Percentiles rank a stretch among this genome's conserved stretches.
phyloP scores from a whole-genome alignment of 1,140 invertebrate genomes.

The Pemphigus obesinymphae region DNA sequence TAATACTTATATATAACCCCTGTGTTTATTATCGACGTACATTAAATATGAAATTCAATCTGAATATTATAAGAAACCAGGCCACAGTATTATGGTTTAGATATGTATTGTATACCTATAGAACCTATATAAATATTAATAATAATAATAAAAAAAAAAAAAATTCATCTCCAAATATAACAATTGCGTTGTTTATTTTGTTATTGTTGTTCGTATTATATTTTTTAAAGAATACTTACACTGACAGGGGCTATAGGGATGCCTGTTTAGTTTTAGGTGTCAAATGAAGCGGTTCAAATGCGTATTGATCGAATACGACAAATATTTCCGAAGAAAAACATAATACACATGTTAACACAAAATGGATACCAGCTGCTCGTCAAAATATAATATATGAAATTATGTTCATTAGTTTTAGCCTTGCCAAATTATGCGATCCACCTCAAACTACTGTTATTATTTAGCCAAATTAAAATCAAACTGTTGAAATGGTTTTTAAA shows the following conservation, averaged over 20 bases:
- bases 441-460: too few relatives aligned
- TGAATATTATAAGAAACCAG: background rate
- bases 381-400: too few relatives aligned
- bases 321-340: background rate
- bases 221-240: conserved; percentile 11
- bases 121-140: too few relatives aligned
- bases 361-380: background rate
- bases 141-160: too few relatives aligned
- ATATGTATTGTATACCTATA: background rate
- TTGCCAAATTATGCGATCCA: too few relatives aligned
- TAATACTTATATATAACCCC: too few relatives aligned
- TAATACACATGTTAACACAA: background rate
- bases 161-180: background rate
- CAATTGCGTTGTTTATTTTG: background rate
- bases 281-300: conserved; percentile 19
- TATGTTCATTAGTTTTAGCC: too few relatives aligned
- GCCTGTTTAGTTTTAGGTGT: background rate
- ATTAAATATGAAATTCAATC: conserved; percentile 8
- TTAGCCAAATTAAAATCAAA: too few relatives aligned
- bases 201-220: background rate
- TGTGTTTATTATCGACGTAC: too few relatives aligned
- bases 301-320: background rate
- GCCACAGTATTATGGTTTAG: background rate
- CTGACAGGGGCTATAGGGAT: background rate
- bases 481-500: too few relatives aligned